Base-by-base conservation (phyloP, 1,140 invertebrate species). In the Camponotus floridanus region DNA sequence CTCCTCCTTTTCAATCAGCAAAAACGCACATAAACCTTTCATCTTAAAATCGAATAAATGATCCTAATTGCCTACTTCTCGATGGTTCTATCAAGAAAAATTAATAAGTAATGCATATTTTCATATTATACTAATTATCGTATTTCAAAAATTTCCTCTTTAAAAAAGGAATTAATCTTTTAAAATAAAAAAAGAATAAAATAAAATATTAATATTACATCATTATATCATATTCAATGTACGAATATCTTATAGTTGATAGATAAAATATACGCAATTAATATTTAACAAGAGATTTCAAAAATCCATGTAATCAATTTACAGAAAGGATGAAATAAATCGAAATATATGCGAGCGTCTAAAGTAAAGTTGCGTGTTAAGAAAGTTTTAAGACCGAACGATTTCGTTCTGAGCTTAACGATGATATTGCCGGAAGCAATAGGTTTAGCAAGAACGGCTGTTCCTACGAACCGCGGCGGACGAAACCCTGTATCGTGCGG, bases 391-490 rank as follows among this genome's bases (percentile, higher is more conserved):
- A 21, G 48, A 33, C 76, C 78, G 71, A 71, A 85, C 64, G 62
- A 85, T 87, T 85, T 76, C 55, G 39, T 78, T 68, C 45, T 18
- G 79, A 62, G 61, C 6, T 59, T 15, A 59, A 5, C 15, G 33
- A 15, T 15, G 31, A 18, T 59, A 70, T 71, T 7, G 83, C 86
- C 86, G 68, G 88, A 83, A 88, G 84, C 79, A 71, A 73, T 61
- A 61, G 51, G 84, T 88, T 88, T 42, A 65, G 7, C 7, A 45
- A 57, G 65, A 81, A 90, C 80, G 89, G 73, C 74, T 74, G 74
- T 91, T 86, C 67, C 86, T 70, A 61, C 55, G 39, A 88, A 80
- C 86, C 80, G 83, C n/a, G 26, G 18, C 31, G 51, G 67, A 88
- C 80, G 33, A 86, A 83, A 87, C 80, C 59, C 31, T 51, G 15